Evolutionary conservation across 1,140 invertebrate genomes (phyloP).

Genomic region (Lordiphosa mommai): DNA sequence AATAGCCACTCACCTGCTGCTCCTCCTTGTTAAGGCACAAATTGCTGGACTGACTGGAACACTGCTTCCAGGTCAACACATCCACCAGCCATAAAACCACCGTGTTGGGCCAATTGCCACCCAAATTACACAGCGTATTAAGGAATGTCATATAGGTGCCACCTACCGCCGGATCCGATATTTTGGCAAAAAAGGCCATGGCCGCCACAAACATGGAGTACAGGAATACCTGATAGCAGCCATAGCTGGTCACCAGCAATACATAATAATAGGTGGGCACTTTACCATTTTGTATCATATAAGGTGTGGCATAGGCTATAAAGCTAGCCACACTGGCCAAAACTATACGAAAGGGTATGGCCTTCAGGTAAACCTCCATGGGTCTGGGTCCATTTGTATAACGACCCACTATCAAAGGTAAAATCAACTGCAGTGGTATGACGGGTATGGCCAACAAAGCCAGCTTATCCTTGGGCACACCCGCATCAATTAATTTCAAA

Average conservation of each 20-base stretch:
- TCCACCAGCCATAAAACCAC: constrained; percentile 96
- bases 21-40: constrained; percentile 81
- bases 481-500: constrained; percentile 96
- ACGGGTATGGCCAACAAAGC: constrained; percentile 95
- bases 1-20: constrained; percentile 79
- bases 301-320: constrained; percentile 92
- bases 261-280: constrained; percentile 91
- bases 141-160: constrained; percentile 99
- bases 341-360: constrained; percentile 92
- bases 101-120: constrained; percentile 98
- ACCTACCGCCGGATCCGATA: constrained; percentile 91
- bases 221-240: constrained; percentile 91
- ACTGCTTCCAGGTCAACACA: constrained; percentile 89
- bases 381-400: constrained; percentile 94
- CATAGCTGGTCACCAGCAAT: constrained; percentile 88
- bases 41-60: constrained; percentile 82
- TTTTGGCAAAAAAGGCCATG: constrained; percentile 84
- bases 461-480: constrained; percentile 96
- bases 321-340: constrained; percentile 91
- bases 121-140: constrained; percentile 97
- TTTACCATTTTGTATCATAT: constrained; percentile 83
- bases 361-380: constrained; percentile 92
- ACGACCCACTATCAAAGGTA: constrained; percentile 93
- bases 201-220: constrained; percentile 86
- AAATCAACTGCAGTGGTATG: constrained; percentile 95